Evolutionary conservation across 2,888 invertebrate genomes (phyloP).

Genomic region (Caenorhabditis sp.): DNA sequence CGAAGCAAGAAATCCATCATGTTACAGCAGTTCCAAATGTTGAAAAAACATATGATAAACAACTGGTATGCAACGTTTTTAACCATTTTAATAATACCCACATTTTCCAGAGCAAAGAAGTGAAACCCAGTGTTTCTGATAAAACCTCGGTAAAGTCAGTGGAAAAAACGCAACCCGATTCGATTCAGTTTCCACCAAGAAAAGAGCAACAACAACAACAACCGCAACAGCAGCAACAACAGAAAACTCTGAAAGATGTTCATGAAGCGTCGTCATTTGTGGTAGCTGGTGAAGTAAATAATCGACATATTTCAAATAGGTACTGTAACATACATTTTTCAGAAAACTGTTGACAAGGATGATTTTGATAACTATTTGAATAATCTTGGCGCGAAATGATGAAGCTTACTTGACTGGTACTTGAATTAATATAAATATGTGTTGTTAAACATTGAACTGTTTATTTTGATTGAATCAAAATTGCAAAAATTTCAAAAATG

Average conservation of each 20-base stretch:
- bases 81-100: too few species aligned
- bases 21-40: too few species aligned
- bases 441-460: too few species aligned
- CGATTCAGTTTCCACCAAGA: not conserved
- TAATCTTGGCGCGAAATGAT: not conserved
- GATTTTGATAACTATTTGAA: slow-evolving; percentile 1
- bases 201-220: not conserved
- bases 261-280: not conserved
- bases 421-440: too few species aligned
- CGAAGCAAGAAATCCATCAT: not conserved
- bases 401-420: not conserved
- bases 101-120: too few species aligned
- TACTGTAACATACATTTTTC: too few species aligned
- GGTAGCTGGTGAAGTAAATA: not conserved
- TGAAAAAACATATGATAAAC: too few species aligned
- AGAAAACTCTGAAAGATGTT: not conserved
- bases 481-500: not conserved
- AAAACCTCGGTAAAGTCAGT: not conserved
- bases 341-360: not conserved
- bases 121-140: too few species aligned
- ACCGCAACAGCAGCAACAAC: not conserved
- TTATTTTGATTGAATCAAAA: too few species aligned
- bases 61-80: too few species aligned
- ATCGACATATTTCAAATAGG: too few species aligned
- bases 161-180: not conserved